Conservation (phyloP, 2,113 vertebrate genomes). For the Hystrix brachyura region DNA sequence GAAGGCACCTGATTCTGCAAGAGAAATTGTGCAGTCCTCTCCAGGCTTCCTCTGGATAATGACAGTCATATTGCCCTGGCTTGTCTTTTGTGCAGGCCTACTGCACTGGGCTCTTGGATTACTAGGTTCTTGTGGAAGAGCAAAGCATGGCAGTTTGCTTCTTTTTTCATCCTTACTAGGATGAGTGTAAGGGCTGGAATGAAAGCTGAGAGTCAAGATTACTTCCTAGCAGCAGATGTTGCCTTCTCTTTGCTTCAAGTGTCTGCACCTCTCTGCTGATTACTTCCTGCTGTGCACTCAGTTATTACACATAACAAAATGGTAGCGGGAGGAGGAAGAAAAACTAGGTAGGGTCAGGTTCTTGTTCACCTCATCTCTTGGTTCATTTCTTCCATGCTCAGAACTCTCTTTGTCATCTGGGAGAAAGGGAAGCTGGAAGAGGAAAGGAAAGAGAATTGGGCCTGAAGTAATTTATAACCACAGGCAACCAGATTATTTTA, state of each 20-base stretch:
- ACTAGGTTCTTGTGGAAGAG: not conserved
- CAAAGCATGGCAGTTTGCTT: not conserved
- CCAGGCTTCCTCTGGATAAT: not conserved
- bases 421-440: not conserved
- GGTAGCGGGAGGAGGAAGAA: not conserved
- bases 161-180: not conserved
- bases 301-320: conserved; percentile 61
- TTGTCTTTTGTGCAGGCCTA: too few relatives aligned
- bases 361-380: conserved; percentile 53
- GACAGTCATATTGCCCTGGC: not conserved
- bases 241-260: not conserved
- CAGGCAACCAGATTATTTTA: conserved; percentile 46
- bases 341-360: conserved; percentile 59
- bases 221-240: not conserved
- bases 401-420: conserved; percentile 67
- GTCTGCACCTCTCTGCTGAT: conserved; percentile 22
- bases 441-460: not conserved
- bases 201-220: conserved; percentile 48
- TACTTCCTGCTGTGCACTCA: not conserved
- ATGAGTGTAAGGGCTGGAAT: not conserved
- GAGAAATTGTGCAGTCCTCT: not conserved
- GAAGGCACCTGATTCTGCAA: not conserved
- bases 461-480: conserved; percentile 58
- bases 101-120: fast-evolving
- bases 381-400: conserved; percentile 66